A percentile compares a stretch with the other conserved stretches of the same genome.
Conservation (phyloP, 2,797 vertebrate genomes). For the Rhinella marina region DNA sequence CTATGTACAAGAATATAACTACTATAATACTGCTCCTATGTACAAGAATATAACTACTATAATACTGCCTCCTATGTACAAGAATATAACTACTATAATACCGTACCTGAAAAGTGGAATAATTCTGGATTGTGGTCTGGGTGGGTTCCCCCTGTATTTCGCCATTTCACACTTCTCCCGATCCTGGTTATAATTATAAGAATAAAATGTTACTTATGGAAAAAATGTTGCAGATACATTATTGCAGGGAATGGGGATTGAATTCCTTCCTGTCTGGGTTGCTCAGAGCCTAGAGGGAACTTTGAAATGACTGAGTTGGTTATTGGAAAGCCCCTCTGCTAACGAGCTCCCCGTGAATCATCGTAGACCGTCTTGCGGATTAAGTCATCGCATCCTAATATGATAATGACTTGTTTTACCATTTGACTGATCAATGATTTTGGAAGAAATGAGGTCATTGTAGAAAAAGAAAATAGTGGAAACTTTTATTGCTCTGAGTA, state of each 20-base stretch:
- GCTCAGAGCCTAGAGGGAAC: background rate
- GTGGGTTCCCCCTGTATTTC: too few species aligned
- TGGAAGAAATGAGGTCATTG: too few species aligned
- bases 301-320: background rate
- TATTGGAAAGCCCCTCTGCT: background rate
- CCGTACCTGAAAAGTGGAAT: background rate
- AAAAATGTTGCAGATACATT: background rate
- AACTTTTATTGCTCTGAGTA: too few species aligned
- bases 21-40: background rate
- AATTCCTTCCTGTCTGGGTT: background rate
- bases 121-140: too few species aligned
- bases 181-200: background rate
- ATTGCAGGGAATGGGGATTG: background rate
- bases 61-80: background rate
- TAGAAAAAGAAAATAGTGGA: too few species aligned
- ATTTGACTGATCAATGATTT: too few species aligned
- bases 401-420: background rate
- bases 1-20: background rate
- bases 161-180: background rate
- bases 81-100: background rate
- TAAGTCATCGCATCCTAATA: background rate
- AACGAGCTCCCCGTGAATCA: background rate
- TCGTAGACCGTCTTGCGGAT: background rate
- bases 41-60: constrained; percentile 13
- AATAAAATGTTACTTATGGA: background rate